Percentiles rank a stretch among this genome's conserved stretches.
These are phyloP conservation scores for Lithophane ornitopus DNA, from an alignment of 2,888 invertebrate species.

Conservation along the genomic window DNA sequence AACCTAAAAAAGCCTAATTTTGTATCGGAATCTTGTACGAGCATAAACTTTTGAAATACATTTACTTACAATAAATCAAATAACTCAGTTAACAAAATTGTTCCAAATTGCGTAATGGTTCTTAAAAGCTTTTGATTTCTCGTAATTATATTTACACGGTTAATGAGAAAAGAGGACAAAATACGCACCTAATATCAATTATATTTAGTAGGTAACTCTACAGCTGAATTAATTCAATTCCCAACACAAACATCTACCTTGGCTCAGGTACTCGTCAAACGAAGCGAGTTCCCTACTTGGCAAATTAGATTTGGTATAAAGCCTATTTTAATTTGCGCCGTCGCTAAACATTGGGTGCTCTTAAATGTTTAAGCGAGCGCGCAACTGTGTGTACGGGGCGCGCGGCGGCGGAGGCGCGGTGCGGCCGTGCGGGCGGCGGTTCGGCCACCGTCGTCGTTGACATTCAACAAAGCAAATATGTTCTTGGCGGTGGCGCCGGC, in stretches of 20 bases:
- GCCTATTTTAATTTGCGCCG: constrained; percentile 90
- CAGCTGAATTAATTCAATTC: constrained; percentile 88
- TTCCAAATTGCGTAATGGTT: constrained; percentile 54
- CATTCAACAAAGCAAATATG: constrained; percentile 88
- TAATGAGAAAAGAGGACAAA: constrained; percentile 65
- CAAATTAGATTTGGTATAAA: constrained; percentile 90
- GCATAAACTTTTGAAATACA: constrained; percentile 2
- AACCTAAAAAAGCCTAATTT: neutral
- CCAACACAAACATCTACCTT: constrained; percentile 86
- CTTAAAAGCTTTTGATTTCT: constrained; percentile 66
- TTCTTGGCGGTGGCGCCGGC: constrained; percentile 77
- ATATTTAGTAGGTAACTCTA: constrained; percentile 78
- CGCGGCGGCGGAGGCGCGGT: constrained; percentile 46
- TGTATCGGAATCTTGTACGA: neutral
- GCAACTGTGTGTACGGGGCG: constrained; percentile 83
- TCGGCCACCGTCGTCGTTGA: constrained; percentile 79
- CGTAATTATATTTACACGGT: constrained; percentile 67
- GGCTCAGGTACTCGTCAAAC: constrained; percentile 80
- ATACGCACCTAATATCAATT: constrained; percentile 72
- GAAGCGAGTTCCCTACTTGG: constrained; percentile 84
- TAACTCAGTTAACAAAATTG: constrained; percentile 51
- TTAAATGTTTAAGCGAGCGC: constrained; percentile 88
- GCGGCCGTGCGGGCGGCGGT: constrained; percentile 67
- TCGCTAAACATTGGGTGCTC: constrained; percentile 87
- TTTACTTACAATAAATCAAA: constrained; percentile 34